These are phyloP conservation scores for Tenthredo notha DNA, from an alignment of 2,888 invertebrate genomes.

Conservation along the genomic window DNA sequence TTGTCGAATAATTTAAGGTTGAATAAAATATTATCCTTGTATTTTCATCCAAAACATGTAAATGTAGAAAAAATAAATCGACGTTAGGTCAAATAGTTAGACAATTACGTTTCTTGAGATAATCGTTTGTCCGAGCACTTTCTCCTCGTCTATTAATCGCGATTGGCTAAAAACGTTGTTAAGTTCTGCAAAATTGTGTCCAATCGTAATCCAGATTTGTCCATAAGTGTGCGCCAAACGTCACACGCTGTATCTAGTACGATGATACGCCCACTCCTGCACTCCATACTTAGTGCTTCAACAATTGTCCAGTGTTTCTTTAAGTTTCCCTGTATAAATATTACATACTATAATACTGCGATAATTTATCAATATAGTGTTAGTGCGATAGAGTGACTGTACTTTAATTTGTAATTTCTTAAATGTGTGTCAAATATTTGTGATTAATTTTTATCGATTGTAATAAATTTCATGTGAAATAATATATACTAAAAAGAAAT, in stretches of 20 bases:
- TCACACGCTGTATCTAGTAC: constrained; percentile 5
- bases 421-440: neutral
- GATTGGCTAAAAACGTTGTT: neutral
- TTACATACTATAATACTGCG: neutral
- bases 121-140: neutral
- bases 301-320: constrained; percentile 26
- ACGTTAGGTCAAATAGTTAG: neutral
- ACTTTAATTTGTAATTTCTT: neutral
- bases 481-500: neutral
- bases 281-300: neutral
- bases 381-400: neutral
- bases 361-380: neutral
- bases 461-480: neutral
- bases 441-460: neutral
- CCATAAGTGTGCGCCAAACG: neutral
- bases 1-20: neutral
- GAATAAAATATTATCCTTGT: neutral
- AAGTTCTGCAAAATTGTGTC: neutral
- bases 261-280: constrained; percentile 26
- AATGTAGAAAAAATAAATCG: neutral
- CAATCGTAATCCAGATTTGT: constrained; percentile 7
- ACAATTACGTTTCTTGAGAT: neutral
- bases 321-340: neutral
- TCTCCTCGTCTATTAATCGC: neutral
- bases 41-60: neutral